Evolutionary conservation across 2,797 vertebrate genomes (phyloP).

Genomic region (Falco concolor): DNA sequence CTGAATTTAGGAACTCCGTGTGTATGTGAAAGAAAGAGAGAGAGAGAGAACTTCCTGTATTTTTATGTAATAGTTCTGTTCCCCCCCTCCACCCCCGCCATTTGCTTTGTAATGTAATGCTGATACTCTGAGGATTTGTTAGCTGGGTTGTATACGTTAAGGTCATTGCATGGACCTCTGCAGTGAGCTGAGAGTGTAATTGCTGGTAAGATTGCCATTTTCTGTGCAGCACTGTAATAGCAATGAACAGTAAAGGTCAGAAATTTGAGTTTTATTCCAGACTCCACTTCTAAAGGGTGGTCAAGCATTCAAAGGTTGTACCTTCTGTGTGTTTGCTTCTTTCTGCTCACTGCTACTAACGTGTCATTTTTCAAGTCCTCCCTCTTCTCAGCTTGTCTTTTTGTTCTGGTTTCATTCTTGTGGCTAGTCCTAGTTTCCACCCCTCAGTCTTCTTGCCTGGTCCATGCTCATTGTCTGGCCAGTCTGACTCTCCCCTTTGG

Average conservation of each 20-base stretch:
- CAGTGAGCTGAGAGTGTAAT: neutral
- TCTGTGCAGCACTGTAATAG: neutral
- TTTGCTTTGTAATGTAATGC: neutral
- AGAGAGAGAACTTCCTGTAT: neutral
- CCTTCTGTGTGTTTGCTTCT: neutral
- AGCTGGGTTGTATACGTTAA: neutral
- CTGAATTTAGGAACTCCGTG: neutral
- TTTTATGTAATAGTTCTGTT: neutral
- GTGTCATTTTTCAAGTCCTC: neutral
- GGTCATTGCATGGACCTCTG: neutral
- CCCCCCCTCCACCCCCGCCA: rapidly evolving
- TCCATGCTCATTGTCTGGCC: neutral
- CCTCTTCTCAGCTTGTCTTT: neutral
- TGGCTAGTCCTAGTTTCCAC: neutral
- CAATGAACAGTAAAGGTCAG: neutral
- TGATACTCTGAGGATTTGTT: neutral
- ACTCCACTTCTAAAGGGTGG: neutral
- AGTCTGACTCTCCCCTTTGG: neutral
- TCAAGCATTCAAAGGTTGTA: neutral
- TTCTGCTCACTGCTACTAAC: neutral
- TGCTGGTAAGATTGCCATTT: neutral
- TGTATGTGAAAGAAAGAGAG: too few relatives aligned
- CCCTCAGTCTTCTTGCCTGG: neutral
- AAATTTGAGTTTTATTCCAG: neutral
- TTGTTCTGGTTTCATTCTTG: neutral